Conservation (phyloP, 2,888 invertebrate species). For the Asteroscopus sphinx region DNA sequence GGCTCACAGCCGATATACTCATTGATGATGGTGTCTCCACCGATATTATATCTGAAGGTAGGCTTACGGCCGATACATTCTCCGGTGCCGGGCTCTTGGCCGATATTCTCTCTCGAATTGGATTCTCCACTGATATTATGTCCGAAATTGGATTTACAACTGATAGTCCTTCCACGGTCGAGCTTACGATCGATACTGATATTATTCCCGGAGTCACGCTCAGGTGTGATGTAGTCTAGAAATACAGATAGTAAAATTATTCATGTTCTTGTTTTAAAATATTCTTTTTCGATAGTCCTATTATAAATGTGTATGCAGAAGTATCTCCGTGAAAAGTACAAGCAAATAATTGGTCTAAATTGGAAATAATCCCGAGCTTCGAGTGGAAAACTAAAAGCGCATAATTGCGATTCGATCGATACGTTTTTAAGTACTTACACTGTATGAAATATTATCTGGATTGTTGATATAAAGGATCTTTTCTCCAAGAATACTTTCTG, state of each 20-base stretch:
- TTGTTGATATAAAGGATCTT: slow-evolving; percentile 78
- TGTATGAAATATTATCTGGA: slow-evolving; percentile 73
- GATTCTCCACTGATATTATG: not conserved
- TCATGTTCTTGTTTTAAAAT: too few relatives aligned
- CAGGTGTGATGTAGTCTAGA: slow-evolving; percentile 76
- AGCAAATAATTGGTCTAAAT: too few relatives aligned
- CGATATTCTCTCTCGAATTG: slow-evolving; percentile 19
- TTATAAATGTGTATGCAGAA: too few relatives aligned
- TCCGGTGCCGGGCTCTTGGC: slow-evolving; percentile 22
- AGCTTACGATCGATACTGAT: slow-evolving; percentile 54
- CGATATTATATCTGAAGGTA: not conserved
- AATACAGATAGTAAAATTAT: slow-evolving; percentile 31
- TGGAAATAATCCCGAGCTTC: too few relatives aligned
- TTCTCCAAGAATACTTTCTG: slow-evolving; percentile 82
- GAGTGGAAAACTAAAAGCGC: too few relatives aligned
- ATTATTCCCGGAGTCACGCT: slow-evolving; percentile 69
- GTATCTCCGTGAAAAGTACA: too few relatives aligned
- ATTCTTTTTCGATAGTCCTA: too few relatives aligned
- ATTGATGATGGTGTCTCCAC: slow-evolving; percentile 56
- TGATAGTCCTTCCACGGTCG: not conserved
- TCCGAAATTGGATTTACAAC: slow-evolving; percentile 37
- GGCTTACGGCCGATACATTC: slow-evolving; percentile 13
- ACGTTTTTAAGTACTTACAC: slow-evolving; percentile 65
- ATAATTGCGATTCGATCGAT: too few relatives aligned
- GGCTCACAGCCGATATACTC: not conserved